Evolutionary conservation across 2,888 invertebrate species (phyloP), one percentile per base, ranked within the genome.

Genomic region (Pocota personata): DNA sequence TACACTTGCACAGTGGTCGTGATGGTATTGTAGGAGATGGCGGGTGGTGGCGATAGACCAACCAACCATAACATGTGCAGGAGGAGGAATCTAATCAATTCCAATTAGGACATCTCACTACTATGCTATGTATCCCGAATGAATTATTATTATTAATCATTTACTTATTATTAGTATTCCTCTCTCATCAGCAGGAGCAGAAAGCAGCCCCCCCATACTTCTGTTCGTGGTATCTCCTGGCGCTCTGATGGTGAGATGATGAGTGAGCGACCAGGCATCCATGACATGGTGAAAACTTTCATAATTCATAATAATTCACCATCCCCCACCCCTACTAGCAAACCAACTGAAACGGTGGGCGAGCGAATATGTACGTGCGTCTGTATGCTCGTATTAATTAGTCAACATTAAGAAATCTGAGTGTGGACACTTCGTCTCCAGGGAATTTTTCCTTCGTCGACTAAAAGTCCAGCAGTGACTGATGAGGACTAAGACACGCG

Each of bases 91-190:
- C 91, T 91, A 91, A 91, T 91, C 91, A 92, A 92, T 91, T 92
- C 92, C 92, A 91, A 91, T 91, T 92, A 92, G 91, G 88, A 89
- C 89, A 87, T 88, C 90, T 90, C 91, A 91, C 91, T 90, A 91
- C 86, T 80, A 82, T 86, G 76, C 86, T 72, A 90, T 91, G 91
- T 90, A 91, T 91, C 91, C 86, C 90, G 89, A 88, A 89, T 88
- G 90, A 91, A 92, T 92, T 92, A 91, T 91, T 92, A 91, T 91
- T 92, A 91, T 91, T 91, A 91, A 91, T 91, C 91, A 91, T 91
- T 91, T 90, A 90, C 88, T 89, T 91, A 91, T 91, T 90, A 89
- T 90, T 90, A 90, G 86, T 86, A 86, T 86, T 86, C 86, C 84
- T 79, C 75, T 64, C 80, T 76, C 84, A 84, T 71, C 77, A 77